These are phyloP conservation scores for Monopterus albus DNA, from an alignment of 2,113 vertebrate genomes.

Conservation along the genomic window DNA sequence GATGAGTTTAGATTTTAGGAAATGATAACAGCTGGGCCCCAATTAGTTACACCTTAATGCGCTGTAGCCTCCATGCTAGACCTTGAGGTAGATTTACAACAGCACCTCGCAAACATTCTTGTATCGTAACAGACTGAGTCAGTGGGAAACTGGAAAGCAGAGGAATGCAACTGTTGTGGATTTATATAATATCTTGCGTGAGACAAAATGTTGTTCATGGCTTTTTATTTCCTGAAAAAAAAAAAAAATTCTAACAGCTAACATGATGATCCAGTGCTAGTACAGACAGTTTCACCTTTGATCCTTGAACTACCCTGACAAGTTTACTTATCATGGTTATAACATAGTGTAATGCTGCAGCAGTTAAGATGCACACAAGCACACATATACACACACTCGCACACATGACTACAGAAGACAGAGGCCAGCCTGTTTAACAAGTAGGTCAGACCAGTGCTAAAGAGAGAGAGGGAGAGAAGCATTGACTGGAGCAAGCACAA, in stretches of 20 bases:
- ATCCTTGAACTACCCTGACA: conserved; percentile 6
- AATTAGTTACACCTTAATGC: conserved; percentile 39
- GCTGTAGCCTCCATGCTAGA: conserved; percentile 20
- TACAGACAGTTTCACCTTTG: conserved; percentile 18
- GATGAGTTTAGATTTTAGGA: conserved; percentile 24
- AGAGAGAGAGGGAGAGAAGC: conserved; percentile 24
- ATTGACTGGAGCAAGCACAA: conserved; percentile 36
- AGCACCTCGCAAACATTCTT: background rate
- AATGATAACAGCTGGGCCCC: conserved; percentile 32
- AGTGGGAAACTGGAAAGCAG: background rate
- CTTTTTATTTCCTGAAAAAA: background rate
- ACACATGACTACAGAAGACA: conserved; percentile 78
- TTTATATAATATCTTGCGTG: background rate
- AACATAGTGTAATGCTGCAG: conserved; percentile 23
- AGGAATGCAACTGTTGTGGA: conserved; percentile 10
- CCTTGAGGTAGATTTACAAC: conserved; percentile 37
- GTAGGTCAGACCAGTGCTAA: conserved; percentile 77
- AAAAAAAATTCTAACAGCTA: background rate
- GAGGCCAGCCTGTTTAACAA: conserved; percentile 81
- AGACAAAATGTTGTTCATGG: background rate
- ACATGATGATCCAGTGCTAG: background rate
- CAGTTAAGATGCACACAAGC: conserved; percentile 61
- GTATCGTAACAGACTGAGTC: conserved; percentile 22
- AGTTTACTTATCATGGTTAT: conserved; percentile 18
- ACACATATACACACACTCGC: conserved; percentile 44